phyloP scores from a whole-genome alignment of 2,888 invertebrate genomes.

The Colostygia pectinataria region DNA sequence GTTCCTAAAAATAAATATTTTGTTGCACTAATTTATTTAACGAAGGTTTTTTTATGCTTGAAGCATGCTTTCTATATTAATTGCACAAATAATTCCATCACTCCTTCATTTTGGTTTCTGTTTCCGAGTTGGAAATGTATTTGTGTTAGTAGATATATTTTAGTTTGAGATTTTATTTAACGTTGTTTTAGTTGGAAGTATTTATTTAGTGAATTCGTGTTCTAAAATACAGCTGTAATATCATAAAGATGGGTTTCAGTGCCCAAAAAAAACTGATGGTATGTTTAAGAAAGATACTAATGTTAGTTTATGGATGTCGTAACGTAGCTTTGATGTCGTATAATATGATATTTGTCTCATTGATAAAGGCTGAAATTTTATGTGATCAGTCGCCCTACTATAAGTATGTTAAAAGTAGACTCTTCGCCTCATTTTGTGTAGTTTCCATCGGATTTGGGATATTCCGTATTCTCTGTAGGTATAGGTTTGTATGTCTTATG shows the following conservation, averaged over 20 bases:
- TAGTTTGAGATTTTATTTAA: conserved; percentile 33
- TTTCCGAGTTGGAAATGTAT: conserved; percentile 18
- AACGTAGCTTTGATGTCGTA: conserved; percentile 19
- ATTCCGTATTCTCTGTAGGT: neutral
- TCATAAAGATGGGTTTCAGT: conserved; percentile 17
- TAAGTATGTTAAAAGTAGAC: conserved; percentile 17
- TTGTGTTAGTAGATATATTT: conserved; percentile 29
- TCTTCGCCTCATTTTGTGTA: conserved; percentile 26
- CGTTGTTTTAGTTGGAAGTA: conserved; percentile 33
- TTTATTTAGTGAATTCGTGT: conserved; percentile 27
- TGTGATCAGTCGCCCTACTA: conserved; percentile 23
- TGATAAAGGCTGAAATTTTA: conserved; percentile 26
- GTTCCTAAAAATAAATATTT: conserved; percentile 60
- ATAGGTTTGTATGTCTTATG: neutral
- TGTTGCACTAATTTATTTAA: conserved; percentile 33
- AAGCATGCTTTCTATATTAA: conserved; percentile 44
- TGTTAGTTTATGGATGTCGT: conserved; percentile 18
- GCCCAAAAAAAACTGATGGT: conserved; percentile 24
- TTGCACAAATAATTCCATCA: conserved; percentile 36
- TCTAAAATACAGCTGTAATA: conserved; percentile 19
- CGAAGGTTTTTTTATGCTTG: conserved; percentile 45
- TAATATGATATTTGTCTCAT: conserved; percentile 26
- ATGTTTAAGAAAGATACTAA: conserved; percentile 12
- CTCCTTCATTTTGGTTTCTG: conserved; percentile 23
- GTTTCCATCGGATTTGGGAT: conserved; percentile 18